These are phyloP conservation scores for Cyphomyrus discorhynchus DNA, from an alignment of 2,113 vertebrate genomes.

Conservation along the genomic window DNA sequence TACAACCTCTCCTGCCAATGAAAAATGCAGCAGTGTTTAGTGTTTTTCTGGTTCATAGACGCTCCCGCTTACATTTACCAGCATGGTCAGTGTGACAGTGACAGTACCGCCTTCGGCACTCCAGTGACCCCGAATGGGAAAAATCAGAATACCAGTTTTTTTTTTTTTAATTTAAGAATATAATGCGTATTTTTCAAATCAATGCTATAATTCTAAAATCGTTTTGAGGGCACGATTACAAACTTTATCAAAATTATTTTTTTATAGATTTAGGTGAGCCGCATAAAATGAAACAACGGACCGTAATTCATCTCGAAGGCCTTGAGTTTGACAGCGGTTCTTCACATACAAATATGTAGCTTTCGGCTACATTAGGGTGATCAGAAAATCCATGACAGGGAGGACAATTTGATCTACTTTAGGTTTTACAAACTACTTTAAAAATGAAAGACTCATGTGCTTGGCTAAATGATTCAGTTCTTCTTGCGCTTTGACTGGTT, in stretches of 20 bases:
- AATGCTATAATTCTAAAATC: neutral
- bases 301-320: neutral
- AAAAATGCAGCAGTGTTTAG: neutral
- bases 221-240: neutral
- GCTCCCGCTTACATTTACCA: neutral
- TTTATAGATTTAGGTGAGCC: neutral
- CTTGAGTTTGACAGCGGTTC: neutral
- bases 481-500: neutral
- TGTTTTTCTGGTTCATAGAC: neutral
- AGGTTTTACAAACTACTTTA: neutral
- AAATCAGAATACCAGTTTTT: neutral
- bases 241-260: neutral
- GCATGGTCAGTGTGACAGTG: neutral
- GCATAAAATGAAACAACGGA: neutral
- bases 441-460: neutral
- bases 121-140: neutral
- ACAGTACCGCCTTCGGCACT: neutral
- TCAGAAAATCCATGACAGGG: neutral
- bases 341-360: neutral
- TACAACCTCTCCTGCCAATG: neutral
- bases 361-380: neutral
- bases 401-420: neutral
- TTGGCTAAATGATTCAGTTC: neutral
- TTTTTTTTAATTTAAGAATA: neutral
- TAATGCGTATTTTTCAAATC: neutral